Evolutionary conservation across 2,113 vertebrate species (phyloP).

Genomic region (Mirounga angustirostris): DNA sequence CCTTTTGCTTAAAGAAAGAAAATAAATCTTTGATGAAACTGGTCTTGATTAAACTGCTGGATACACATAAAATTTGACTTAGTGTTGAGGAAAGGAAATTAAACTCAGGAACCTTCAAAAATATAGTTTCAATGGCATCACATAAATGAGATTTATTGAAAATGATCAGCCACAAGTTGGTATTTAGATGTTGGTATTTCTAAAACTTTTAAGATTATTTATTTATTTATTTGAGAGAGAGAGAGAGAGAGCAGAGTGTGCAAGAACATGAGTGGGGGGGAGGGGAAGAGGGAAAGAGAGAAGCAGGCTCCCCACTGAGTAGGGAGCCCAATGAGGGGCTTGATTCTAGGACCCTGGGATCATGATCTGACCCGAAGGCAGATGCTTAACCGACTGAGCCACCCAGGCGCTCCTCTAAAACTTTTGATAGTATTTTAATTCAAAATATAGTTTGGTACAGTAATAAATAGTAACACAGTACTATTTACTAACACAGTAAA

Average conservation of each 20-base stretch:
- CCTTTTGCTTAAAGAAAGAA: background rate
- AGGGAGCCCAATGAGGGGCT: background rate
- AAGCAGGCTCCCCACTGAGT: background rate
- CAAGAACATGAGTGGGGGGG: background rate
- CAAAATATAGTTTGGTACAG: slow-evolving; percentile 10
- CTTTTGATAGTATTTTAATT: background rate
- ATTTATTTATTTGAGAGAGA: background rate
- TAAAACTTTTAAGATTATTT: background rate
- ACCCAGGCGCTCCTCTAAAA: background rate
- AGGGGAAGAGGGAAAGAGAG: background rate
- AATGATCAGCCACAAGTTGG: slow-evolving; percentile 12
- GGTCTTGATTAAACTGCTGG: background rate
- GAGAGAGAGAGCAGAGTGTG: background rate
- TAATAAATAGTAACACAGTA: background rate
- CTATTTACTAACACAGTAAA: background rate
- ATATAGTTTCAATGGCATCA: background rate
- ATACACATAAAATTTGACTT: background rate
- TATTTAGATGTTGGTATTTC: background rate
- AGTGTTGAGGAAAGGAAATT: background rate
- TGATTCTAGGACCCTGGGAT: background rate
- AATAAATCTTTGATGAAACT: background rate
- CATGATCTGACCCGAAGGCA: background rate
- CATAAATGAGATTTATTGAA: background rate
- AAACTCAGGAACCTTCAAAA: slow-evolving; percentile 39
- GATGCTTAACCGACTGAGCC: background rate